Base-by-base conservation (phyloP, 2,113 vertebrate species). In the Gambusia holbrooki region DNA sequence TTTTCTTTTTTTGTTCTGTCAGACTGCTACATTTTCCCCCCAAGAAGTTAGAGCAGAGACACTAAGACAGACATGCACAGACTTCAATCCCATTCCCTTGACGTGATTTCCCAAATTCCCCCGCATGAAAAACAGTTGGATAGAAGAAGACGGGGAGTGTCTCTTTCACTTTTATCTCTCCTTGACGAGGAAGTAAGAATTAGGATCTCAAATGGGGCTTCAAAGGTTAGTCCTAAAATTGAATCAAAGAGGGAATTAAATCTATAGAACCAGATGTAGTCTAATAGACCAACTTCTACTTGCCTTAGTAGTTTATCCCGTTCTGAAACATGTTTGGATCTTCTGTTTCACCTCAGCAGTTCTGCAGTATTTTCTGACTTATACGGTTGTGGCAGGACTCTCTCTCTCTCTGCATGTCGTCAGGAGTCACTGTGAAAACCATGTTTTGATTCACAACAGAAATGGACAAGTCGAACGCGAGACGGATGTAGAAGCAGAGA, bases 231-330 rank as follows among this genome's bases (percentile, higher is more conserved):
- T 58, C 51, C 9, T 58, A 58, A 58, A 8, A n/a, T 25, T 58
- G 2, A 25, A 58, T 25, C 70, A 66, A 35, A 75, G 74, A 72
- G 40, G 66, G 82, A 82, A 84, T 90, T 84, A 88, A 85, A 87
- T 73, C 78, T 74, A 42, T 25, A 54, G 69, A 73, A 69, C 19
- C 66, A 78, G 42, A 82, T 70, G 82, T 32, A 1, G 6, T 82
- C 77, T 87, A 42, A 42, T 15, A 42, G 40, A 42, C 40, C 40
- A 42, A 15, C 14, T 42, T 42, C 14, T 42, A 15, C 14, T 42
- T 42, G 14, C 14, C 40, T 42, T 42, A 42, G 40, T 15, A 4
- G 40, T 42, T 37, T 15, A 42, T 15, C 40, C 12, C 40, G 1
- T 15, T 42, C 40, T 42, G 40, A 42, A 42, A 14, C 1, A 2